Conservation (phyloP, 2,113 vertebrate genomes). For the Proterorhinus semilunaris region DNA sequence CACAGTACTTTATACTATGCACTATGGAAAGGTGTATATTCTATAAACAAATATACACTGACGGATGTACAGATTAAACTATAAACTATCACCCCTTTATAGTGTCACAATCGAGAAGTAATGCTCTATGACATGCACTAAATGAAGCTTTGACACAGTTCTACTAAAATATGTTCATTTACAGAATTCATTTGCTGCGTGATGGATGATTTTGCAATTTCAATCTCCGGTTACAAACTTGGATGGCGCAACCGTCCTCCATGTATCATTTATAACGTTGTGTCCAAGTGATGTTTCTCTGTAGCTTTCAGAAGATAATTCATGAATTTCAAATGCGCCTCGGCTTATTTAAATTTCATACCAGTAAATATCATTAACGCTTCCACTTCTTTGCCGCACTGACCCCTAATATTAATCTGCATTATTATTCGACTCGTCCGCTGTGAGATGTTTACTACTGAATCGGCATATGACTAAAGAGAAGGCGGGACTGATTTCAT, state of each 20-base stretch:
- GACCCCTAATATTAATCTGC: slow-evolving; percentile 46
- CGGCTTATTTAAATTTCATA: slow-evolving; percentile 3
- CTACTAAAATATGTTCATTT: not conserved
- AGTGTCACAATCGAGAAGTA: too few species aligned
- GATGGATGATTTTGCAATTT: not conserved
- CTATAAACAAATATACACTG: too few species aligned
- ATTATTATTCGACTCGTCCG: slow-evolving; percentile 52
- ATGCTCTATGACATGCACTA: too few species aligned
- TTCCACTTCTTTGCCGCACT: slow-evolving; percentile 19
- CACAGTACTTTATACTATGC: too few species aligned
- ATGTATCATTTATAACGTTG: not conserved
- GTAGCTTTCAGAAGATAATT: slow-evolving; percentile 20
- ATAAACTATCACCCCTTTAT: too few species aligned
- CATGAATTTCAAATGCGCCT: slow-evolving; percentile 25
- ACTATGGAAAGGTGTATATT: too few species aligned
- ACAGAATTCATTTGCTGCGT: not conserved
- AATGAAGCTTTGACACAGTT: not conserved
- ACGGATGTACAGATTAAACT: too few species aligned
- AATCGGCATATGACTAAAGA: slow-evolving; percentile 42
- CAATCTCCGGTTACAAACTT: not conserved
- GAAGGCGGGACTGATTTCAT: slow-evolving; percentile 69
- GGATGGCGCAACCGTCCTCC: not conserved
- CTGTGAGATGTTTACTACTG: slow-evolving; percentile 36
- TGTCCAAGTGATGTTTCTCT: not conserved
- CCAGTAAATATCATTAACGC: slow-evolving; percentile 27